Evolutionary conservation across 2,888 invertebrate genomes (phyloP).

Genomic region (Pasiphila rectangulata): DNA sequence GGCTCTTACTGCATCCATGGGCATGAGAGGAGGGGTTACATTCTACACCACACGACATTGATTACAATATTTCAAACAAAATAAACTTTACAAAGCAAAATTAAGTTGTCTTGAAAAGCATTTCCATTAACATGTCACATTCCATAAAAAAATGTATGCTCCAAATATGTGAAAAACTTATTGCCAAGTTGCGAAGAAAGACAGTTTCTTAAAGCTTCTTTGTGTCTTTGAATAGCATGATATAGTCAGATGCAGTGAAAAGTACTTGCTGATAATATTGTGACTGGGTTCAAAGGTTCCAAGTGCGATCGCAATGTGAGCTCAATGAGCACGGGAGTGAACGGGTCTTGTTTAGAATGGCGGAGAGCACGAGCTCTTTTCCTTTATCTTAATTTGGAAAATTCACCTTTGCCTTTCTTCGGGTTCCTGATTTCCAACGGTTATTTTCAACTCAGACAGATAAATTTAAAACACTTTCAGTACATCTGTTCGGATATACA

Average conservation of each 20-base stretch:
- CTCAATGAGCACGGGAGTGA: constrained; percentile 16
- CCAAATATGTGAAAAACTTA: neutral
- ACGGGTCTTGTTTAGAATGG: constrained; percentile 16
- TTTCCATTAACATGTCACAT: neutral
- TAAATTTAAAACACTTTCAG: constrained; percentile 6
- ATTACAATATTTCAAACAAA: no score
- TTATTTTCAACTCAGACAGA: constrained; percentile 5
- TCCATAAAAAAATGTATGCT: neutral
- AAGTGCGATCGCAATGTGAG: constrained; percentile 15
- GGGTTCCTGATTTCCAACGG: constrained; percentile 7
- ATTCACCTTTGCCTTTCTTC: constrained; percentile 10
- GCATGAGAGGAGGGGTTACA: no score
- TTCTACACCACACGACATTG: no score
- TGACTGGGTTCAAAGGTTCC: constrained; percentile 7
- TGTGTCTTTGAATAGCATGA: no score
- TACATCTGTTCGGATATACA: constrained; percentile 11
- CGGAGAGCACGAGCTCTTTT: constrained; percentile 6
- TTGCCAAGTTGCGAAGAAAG: neutral
- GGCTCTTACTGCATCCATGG: no score
- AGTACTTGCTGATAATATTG: neutral
- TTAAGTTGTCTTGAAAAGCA: neutral
- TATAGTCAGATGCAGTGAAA: neutral
- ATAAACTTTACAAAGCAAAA: neutral
- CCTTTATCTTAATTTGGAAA: constrained; percentile 12
- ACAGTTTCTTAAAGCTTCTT: neutral